Conservation (phyloP, 2,888 invertebrate species). For the Pteria penguin region DNA sequence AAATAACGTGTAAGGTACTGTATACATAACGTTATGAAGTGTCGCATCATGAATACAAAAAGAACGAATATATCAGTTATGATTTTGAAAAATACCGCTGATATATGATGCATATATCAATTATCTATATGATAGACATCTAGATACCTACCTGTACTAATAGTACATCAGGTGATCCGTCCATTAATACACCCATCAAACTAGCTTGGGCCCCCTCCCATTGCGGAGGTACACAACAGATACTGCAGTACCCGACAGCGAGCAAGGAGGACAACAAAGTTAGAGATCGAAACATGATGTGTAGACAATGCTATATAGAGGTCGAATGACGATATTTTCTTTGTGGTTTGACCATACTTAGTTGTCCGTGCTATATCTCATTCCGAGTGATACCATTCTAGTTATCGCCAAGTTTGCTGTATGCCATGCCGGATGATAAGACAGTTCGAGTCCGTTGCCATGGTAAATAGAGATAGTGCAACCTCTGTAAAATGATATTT, state of each 20-base stretch:
- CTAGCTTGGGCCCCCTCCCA: constrained; percentile 36
- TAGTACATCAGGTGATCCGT: not conserved
- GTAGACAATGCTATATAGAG: not conserved
- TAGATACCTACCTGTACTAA: constrained; percentile 22
- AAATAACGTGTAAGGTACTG: too few relatives aligned
- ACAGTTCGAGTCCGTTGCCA: too few relatives aligned
- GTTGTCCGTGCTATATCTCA: not conserved
- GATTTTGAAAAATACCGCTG: too few relatives aligned
- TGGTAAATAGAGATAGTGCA: too few relatives aligned
- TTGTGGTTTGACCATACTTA: too few relatives aligned
- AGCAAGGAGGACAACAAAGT: not conserved
- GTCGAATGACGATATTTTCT: not conserved
- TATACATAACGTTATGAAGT: too few relatives aligned
- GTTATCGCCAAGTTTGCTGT: not conserved
- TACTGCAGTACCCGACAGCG: constrained; percentile 13
- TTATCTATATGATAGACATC: not conserved
- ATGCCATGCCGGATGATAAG: not conserved
- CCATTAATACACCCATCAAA: not conserved
- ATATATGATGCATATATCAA: not conserved
- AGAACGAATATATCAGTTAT: too few relatives aligned
- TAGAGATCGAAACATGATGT: not conserved
- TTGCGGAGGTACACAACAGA: constrained; percentile 38
- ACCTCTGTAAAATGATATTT: too few relatives aligned
- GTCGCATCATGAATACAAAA: too few relatives aligned
- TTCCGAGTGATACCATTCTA: not conserved